Conservation (phyloP, 2,113 vertebrate species). For the Galbula dea region DNA sequence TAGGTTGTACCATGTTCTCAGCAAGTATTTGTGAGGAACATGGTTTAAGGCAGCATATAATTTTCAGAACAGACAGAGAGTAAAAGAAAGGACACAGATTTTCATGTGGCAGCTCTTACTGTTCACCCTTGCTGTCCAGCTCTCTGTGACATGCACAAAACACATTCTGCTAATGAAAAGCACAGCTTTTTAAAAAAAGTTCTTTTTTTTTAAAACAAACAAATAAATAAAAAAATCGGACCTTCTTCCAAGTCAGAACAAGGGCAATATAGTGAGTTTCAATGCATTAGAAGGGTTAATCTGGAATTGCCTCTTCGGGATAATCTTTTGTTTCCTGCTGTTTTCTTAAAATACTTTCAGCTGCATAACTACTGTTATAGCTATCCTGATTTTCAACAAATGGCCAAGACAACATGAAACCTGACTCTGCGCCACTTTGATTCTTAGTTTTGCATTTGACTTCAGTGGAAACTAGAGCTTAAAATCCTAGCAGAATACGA, state of each 20-base stretch:
- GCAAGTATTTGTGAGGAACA: background rate
- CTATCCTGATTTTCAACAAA: conserved; percentile 27
- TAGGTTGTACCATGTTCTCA: background rate
- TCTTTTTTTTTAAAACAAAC: background rate
- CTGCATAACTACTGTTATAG: conserved; percentile 21
- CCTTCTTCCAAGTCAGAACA: background rate
- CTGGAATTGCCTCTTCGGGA: background rate
- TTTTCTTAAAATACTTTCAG: conserved; percentile 39
- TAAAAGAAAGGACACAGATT: background rate
- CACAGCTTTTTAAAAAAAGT: background rate
- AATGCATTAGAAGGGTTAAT: background rate
- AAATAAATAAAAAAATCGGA: background rate
- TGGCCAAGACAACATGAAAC: conserved; percentile 2
- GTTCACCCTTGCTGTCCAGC: background rate
- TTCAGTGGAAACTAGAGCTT: background rate
- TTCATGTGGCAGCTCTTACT: background rate
- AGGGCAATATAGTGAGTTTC: background rate
- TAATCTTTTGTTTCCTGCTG: conserved; percentile 18
- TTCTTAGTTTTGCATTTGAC: background rate
- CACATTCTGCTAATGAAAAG: background rate
- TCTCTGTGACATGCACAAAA: background rate
- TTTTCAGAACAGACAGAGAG: background rate
- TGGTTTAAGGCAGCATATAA: background rate
- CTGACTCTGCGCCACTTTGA: background rate
- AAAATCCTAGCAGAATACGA: background rate